These are phyloP conservation scores for Ciconia boyciana DNA, from an alignment of 2,113 vertebrate genomes.

Conservation along the genomic window DNA sequence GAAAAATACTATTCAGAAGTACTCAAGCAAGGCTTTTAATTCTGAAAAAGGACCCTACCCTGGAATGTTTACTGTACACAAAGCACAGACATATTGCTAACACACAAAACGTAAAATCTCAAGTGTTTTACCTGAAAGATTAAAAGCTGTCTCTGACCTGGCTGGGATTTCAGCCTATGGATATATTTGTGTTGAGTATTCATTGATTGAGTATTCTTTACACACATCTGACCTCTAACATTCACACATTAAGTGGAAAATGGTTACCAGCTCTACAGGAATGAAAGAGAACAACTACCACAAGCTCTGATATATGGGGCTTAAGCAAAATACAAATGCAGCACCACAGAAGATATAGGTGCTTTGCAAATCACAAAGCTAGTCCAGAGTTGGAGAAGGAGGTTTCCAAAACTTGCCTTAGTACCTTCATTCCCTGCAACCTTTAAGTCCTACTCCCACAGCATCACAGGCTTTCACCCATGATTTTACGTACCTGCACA, in stretches of 20 bases:
- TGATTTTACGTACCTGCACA: not conserved
- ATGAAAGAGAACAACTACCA: not conserved
- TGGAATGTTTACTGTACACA: not conserved
- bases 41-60: not conserved
- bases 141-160: not conserved
- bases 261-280: not conserved
- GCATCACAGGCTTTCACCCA: not conserved
- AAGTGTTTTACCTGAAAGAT: not conserved
- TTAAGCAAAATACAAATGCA: not conserved
- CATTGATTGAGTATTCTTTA: not conserved
- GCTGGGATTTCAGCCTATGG: not conserved
- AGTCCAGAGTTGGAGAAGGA: not conserved
- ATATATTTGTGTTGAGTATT: not conserved
- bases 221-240: not conserved
- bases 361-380: accelerated
- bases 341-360: not conserved
- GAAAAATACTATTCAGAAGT: not conserved
- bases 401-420: not conserved
- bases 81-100: not conserved
- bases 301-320: not conserved
- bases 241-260: not conserved
- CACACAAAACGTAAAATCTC: not conserved
- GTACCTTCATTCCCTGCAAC: not conserved
- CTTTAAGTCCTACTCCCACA: not conserved
- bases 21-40: not conserved